These are phyloP conservation scores for Hydrocynus forskahlii DNA, from an alignment of 2,797 vertebrate species.

Conservation along the genomic window DNA sequence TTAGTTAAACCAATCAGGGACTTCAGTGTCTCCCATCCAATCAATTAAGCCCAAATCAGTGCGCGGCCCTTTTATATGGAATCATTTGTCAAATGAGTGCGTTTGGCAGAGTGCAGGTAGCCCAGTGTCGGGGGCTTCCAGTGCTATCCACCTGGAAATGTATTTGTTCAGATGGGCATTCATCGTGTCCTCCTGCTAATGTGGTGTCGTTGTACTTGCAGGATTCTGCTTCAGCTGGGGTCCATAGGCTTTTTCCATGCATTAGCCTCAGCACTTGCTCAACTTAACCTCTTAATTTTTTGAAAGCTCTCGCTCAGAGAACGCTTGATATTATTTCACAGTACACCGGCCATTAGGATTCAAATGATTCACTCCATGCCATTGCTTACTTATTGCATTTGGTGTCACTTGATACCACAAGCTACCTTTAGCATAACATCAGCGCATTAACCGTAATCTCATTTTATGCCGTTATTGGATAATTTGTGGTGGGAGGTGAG, in stretches of 20 bases:
- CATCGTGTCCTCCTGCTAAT: constrained; percentile 71
- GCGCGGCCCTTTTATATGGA: constrained; percentile 79
- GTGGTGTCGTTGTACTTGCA: constrained; percentile 73
- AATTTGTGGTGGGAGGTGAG: constrained; percentile 50
- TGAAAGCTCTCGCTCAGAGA: constrained; percentile 55
- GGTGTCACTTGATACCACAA: constrained; percentile 50
- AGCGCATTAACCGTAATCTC: constrained; percentile 47
- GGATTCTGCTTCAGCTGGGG: constrained; percentile 65
- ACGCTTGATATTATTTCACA: constrained; percentile 52
- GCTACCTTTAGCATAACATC: constrained; percentile 44
- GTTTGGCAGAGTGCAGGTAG: constrained; percentile 77
- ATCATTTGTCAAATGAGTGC: constrained; percentile 83
- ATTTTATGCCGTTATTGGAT: constrained; percentile 52
- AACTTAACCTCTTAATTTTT: constrained; percentile 66
- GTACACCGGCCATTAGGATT: constrained; percentile 51
- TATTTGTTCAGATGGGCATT: constrained; percentile 70
- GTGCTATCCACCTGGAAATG: constrained; percentile 77
- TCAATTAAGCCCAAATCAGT: constrained; percentile 84
- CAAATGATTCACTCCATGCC: constrained; percentile 53
- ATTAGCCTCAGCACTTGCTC: constrained; percentile 71
- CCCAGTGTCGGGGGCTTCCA: constrained; percentile 70
- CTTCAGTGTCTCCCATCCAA: constrained; percentile 80
- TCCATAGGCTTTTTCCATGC: constrained; percentile 67
- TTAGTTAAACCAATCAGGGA: constrained; percentile 83
- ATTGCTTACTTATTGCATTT: constrained; percentile 55